Conservation (phyloP, 2,797 vertebrate genomes). For the Coendou prehensilis region DNA sequence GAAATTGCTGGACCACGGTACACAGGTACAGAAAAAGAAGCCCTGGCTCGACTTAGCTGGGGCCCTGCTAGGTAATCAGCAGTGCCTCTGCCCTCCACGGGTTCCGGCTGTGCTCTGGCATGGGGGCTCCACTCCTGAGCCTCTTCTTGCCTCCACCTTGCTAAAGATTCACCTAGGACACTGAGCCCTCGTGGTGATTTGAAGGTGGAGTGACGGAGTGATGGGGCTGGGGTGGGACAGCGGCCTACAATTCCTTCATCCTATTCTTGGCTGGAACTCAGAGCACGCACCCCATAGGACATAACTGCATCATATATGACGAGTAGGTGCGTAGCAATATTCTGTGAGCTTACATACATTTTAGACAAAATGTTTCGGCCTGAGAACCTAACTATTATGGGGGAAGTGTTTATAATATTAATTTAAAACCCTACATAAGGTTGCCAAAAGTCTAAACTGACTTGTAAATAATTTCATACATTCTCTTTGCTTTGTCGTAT, state of each 20-base stretch:
- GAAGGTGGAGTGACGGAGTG: too few species aligned
- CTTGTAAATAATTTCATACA: neutral
- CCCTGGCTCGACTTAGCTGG: neutral
- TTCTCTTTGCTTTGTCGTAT: constrained; percentile 44
- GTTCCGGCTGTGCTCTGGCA: neutral
- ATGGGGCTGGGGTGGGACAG: neutral
- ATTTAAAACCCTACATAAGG: neutral
- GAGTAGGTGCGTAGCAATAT: neutral
- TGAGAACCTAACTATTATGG: neutral
- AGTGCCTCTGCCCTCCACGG: neutral
- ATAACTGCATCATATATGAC: neutral
- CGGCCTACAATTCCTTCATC: neutral
- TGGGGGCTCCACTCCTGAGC: neutral
- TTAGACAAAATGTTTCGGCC: neutral
- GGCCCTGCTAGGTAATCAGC: too few species aligned
- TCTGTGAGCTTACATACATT: neutral
- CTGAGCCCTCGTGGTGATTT: neutral
- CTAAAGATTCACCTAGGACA: neutral
- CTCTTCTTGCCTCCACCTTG: neutral
- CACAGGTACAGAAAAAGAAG: neutral
- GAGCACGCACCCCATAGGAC: neutral
- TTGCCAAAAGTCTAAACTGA: constrained; percentile 18
- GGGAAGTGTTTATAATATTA: neutral
- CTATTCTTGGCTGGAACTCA: neutral
- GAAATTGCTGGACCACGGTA: neutral